phyloP scores from a whole-genome alignment of 2,797 vertebrate genomes.

The Brotula barbata region DNA sequence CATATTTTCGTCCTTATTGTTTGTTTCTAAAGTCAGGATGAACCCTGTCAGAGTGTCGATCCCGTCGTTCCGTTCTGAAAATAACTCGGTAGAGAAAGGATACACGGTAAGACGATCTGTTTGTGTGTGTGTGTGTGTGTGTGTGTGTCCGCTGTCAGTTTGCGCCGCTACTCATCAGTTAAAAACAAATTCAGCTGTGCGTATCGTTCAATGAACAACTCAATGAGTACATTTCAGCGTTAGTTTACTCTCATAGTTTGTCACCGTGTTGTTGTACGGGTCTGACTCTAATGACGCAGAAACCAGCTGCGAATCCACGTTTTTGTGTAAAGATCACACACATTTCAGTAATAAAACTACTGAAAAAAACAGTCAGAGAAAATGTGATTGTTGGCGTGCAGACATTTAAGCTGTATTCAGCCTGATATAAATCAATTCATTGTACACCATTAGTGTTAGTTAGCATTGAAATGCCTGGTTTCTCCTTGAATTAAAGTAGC shows the following conservation, averaged over 20 bases:
- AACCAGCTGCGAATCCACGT: not conserved
- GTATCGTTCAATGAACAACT: not conserved
- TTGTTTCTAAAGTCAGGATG: constrained; percentile 57
- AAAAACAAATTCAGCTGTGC: too few species aligned
- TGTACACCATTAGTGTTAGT: too few species aligned
- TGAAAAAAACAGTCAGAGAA: too few species aligned
- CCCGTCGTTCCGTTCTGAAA: constrained; percentile 93
- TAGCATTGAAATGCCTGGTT: too few species aligned
- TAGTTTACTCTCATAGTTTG: not conserved
- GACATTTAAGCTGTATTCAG: constrained; percentile 8
- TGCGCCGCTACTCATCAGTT: constrained; percentile 24
- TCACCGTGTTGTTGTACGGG: not conserved
- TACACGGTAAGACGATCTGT: constrained; percentile 87
- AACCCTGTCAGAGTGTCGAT: constrained; percentile 85
- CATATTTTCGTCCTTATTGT: not conserved
- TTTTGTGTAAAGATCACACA: not conserved
- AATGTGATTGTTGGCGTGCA: not conserved
- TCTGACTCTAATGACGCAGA: too few species aligned
- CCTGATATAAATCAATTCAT: too few species aligned
- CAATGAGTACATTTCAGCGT: too few species aligned
- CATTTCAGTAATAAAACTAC: too few species aligned
- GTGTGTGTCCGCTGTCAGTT: constrained; percentile 1
- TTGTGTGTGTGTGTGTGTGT: constrained; percentile 13
- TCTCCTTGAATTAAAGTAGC: too few species aligned
- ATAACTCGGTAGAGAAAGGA: constrained; percentile 88